Conservation (phyloP, 2,888 invertebrate genomes). For the Lamellibrachia columna region DNA sequence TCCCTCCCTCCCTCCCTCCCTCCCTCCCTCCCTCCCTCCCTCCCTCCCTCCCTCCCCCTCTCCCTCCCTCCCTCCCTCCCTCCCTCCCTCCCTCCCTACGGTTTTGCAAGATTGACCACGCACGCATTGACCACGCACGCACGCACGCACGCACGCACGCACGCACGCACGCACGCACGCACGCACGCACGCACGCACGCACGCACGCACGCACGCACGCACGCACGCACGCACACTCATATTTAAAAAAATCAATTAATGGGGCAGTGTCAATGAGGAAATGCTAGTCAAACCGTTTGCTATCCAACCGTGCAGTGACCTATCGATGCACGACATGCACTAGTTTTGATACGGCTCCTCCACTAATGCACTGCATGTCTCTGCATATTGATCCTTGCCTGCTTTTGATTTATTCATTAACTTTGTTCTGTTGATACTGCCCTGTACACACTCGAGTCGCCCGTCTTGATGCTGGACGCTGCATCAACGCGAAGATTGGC, state of each 20-base stretch:
- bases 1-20: too few relatives aligned
- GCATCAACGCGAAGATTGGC: background rate
- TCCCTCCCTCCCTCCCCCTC: too few relatives aligned
- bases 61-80: too few relatives aligned
- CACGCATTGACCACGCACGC: too few relatives aligned
- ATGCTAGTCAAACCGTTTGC: background rate
- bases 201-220: too few relatives aligned
- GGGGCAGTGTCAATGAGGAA: too few relatives aligned
- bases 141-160: too few relatives aligned
- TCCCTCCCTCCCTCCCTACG: too few relatives aligned
- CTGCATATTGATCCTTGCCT: background rate
- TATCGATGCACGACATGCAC: background rate
- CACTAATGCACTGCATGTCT: background rate
- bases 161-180: background rate
- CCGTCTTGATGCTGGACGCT: background rate
- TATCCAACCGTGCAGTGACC: background rate
- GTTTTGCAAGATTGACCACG: too few relatives aligned
- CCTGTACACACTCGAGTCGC: background rate
- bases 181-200: too few relatives aligned
- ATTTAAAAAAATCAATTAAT: too few relatives aligned
- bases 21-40: too few relatives aligned
- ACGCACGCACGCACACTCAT: background rate
- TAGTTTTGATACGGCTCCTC: background rate
- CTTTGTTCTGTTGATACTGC: background rate
- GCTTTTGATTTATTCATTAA: slow-evolving; percentile 16